Evolutionary conservation across 2,113 vertebrate species (phyloP), one percentile per base, ranked within the genome.

Genomic region (Tichodroma muraria): DNA sequence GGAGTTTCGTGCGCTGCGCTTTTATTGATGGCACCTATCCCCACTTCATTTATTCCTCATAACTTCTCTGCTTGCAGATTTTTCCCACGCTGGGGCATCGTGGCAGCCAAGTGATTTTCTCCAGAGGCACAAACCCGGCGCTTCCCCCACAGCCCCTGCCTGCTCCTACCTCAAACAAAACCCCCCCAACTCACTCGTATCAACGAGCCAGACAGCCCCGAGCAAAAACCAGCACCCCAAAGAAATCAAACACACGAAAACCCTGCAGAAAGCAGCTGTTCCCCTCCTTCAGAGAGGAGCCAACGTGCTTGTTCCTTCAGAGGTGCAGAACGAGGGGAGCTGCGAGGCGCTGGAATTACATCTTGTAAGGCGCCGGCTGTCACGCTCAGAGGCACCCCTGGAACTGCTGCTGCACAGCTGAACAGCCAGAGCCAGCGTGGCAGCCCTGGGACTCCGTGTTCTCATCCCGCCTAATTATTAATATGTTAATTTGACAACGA

Each of bases 401-500:
- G 30, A 69, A 83, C 21, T 2, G 27, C 89, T 77, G 90, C 94
- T 68, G 40, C n/a, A 18, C 92, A 47, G 93, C 93, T 71, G 72
- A 88, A 10, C 15, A 14, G 68, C 2, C 80, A 44, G 8, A 85
- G 85, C 87, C 59, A 21, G 10, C 9, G 6, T 72, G 84, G 6
- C 63, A 6, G 17, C 94, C 10, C 27, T 5, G 89, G 80, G 45
- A 93, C 91, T 30, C 16, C 2, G 8, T 16, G 20, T 86, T 92
- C 94, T 65, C 56, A 1, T 47, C 47, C 82, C 75, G 85, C 33
- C 93, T 93, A 91, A 95, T 96, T 94, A 91, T 80, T 89, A 83
- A 78, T 91, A 93, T 91, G 96, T 83, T 94, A 94, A 96, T 96
- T 95, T 80, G 94, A 93, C 91, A 65, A 71, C 0, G 12, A 76